These are phyloP conservation scores for Atta texana DNA, from an alignment of 1,140 invertebrate species.

Conservation along the genomic window DNA sequence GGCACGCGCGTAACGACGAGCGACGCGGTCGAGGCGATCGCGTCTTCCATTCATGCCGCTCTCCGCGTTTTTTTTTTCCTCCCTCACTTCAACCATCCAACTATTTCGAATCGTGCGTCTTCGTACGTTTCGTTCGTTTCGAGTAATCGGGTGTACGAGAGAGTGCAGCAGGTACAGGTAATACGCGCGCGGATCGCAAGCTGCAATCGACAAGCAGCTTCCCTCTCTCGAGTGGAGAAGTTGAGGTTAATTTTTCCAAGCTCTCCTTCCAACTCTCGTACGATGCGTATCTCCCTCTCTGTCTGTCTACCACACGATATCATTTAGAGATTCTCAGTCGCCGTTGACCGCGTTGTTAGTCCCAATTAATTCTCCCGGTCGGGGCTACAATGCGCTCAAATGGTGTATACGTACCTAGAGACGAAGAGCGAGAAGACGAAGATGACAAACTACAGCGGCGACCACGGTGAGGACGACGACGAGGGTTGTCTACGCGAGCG, in stretches of 20 bases:
- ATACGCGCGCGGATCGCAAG: not conserved
- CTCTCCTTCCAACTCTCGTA: not conserved
- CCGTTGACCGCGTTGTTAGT: not conserved
- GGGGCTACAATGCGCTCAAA: not conserved
- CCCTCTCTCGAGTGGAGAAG: not conserved
- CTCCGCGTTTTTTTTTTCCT: not conserved
- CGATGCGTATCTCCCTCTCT: too few relatives aligned
- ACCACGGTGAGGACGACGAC: not conserved
- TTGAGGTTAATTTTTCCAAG: constrained; percentile 39
- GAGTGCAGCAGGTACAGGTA: not conserved
- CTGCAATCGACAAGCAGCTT: not conserved
- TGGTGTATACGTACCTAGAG: constrained; percentile 31
- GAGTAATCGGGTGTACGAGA: not conserved
- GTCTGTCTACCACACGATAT: not conserved
- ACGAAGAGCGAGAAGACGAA: not conserved
- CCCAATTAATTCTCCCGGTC: too few relatives aligned
- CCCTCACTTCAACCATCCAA: not conserved
- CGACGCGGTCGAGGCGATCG: too few relatives aligned
- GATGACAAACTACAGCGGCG: not conserved
- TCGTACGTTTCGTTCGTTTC: not conserved
- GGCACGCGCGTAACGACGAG: not conserved
- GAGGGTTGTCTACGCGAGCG: constrained; percentile 62
- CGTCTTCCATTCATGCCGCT: constrained; percentile 30
- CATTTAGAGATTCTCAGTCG: not conserved
- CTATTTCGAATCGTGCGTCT: not conserved